Base-by-base conservation (phyloP, 2,888 invertebrate genomes). In the Ennomos fuscantarius region DNA sequence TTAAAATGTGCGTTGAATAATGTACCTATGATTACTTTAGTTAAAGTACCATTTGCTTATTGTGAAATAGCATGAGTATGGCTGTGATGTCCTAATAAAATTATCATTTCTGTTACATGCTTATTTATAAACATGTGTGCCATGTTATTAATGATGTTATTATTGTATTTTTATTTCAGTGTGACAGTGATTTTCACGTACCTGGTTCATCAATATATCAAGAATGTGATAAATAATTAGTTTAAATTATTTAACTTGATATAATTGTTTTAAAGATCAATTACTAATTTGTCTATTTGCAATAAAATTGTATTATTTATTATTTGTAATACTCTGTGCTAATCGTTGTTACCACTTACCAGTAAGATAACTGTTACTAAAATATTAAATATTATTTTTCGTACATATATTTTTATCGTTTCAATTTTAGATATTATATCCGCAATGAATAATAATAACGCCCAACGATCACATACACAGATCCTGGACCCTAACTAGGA, bases 121-220 rank as follows among this genome's bases (percentile, higher is more conserved):
- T 36, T 37, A 10, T 24, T 15, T 13, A 6, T 10, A 24, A 24
- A 37, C 24, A 37, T 31, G 0, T 58, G 62, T 73, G 68, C 68
- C 67, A 73, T 74, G 64, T 57, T 59, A 62, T 50, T 68, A 62
- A 65, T 62, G 41, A 31, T 24, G 24, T 45, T 67, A 65, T 74
- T 72, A 67, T 72, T 60, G 52, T 67, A 63, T 84, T 86, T 73
- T 78, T 69, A 73, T 91, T 91, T 86, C 91, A 91, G 91, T 78
- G 76, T 86, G 69, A 82, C 87, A 79, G 71, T 90, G 84, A 74
- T 86, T 69, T 78, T 91, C 76, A 85, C 86, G 79, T 90, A 82
- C 90, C 83, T 91, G 87, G 79, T 84, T 71, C 88, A 87, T 58
- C 87, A 78, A 70, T 90, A 85, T 83, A 67, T 85, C 80, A 81